Base-by-base conservation (phyloP, 2,113 vertebrate species). In the Sander lucioperca region DNA sequence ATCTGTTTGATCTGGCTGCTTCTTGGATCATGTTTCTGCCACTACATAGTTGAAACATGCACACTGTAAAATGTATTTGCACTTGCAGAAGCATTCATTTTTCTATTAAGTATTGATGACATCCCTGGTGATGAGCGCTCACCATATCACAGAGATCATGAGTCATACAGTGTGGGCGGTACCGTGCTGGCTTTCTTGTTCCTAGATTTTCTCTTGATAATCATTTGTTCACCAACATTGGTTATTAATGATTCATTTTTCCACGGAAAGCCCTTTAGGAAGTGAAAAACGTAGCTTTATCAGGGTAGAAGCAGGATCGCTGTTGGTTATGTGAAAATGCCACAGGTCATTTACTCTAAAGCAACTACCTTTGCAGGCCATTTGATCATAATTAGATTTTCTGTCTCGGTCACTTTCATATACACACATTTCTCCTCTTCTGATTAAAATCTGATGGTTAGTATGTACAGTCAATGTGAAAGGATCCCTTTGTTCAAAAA, bases 321-420 rank as follows among this genome's bases (percentile, higher is more conserved):
- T 8, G 36, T 36, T 36, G 36, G 8, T 36, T 36, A 36, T 75
- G 59, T 63, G 63, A 64, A 85, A 80, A 78, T 30, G 73, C n/a
- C 30, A 61, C 48, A 72, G 25, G 30, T 69, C 65, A 65, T 77
- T 77, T 64, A 68, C 56, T 73, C 61, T 62, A 16, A 43, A 68
- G 27, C 6, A 58, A 47, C 68, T 43, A 43, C 61, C 50, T 68
- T 81, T 16, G 15, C 36, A 61, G 50, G 66, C 65, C 27, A 58
- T 67, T 48, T 65, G 36, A 67, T 58, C 45, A 64, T 53, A 77
- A 87, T 63, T 74, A 51, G 18, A 78, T 77, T 59, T 51, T 69
- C 54, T 70, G 25, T 71, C 57, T 73, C 6, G 2, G 15, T 18
- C 18, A 79, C 33, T 68, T 51, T 62, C 18, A 36, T 25, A 25